These are phyloP conservation scores for Eurytoma californica DNA, from an alignment of 2,888 invertebrate genomes.

Conservation along the genomic window DNA sequence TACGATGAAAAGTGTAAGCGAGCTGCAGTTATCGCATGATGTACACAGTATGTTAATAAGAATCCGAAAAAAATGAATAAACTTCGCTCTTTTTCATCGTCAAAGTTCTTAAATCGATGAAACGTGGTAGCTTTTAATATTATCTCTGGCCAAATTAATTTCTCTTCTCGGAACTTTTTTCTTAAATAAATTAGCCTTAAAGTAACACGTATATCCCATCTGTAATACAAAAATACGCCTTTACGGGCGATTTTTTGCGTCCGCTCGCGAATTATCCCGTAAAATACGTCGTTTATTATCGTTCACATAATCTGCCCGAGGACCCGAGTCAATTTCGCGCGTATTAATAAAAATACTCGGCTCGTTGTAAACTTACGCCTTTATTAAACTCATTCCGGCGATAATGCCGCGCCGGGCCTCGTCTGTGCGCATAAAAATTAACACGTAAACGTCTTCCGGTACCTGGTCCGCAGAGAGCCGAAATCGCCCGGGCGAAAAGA, in stretches of 20 bases:
- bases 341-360: slow-evolving; percentile 49
- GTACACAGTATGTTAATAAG: slow-evolving; percentile 2
- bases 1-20: no score
- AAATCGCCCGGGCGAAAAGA: slow-evolving; percentile 23
- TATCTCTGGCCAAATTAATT: slow-evolving; percentile 41
- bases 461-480: slow-evolving; percentile 1
- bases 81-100: background rate
- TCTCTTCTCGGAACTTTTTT: slow-evolving; percentile 22
- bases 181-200: slow-evolving; percentile 38
- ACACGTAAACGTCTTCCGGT: slow-evolving; percentile 40
- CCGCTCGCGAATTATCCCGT: slow-evolving; percentile 24
- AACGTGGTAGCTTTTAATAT: slow-evolving; percentile 32
- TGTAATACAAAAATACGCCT: slow-evolving; percentile 33
- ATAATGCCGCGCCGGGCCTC: slow-evolving; percentile 24
- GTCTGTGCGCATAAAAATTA: slow-evolving; percentile 35
- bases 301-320: slow-evolving; percentile 26
- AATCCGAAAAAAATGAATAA: background rate
- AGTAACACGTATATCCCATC: slow-evolving; percentile 19
- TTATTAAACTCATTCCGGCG: slow-evolving; percentile 43
- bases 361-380: slow-evolving; percentile 43
- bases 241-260: slow-evolving; percentile 27
- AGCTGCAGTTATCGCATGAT: background rate
- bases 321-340: slow-evolving; percentile 37
- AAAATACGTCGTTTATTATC: slow-evolving; percentile 42
- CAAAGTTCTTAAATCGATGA: slow-evolving; percentile 28